These are phyloP conservation scores for Scolanthus callimorphus DNA, from an alignment of 92 coral and sea anemone species.

Conservation along the genomic window DNA sequence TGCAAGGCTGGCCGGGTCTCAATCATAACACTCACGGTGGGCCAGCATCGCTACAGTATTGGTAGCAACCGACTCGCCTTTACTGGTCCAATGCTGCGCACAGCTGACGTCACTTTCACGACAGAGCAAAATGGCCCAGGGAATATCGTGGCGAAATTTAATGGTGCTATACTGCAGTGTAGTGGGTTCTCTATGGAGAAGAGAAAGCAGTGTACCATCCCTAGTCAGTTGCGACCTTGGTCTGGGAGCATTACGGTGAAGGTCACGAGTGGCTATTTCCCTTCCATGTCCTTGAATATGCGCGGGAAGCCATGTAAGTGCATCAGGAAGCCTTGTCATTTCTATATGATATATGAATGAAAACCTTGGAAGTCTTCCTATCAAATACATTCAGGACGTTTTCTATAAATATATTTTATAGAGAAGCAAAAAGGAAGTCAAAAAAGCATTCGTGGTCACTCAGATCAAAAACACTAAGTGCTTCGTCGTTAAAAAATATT, in stretches of 20 bases:
- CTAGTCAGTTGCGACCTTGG: slow-evolving; percentile 41
- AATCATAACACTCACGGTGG: slow-evolving; percentile 14
- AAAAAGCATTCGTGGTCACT: too few relatives aligned
- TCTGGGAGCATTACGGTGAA: slow-evolving; percentile 35
- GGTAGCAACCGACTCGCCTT: slow-evolving; percentile 11
- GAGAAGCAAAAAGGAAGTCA: too few relatives aligned
- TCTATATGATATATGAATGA: too few relatives aligned
- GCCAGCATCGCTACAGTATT: slow-evolving; percentile 11
- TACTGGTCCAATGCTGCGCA: slow-evolving; percentile 32
- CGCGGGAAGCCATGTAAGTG: slow-evolving; percentile 34
- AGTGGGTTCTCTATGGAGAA: slow-evolving; percentile 10
- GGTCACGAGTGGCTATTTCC: slow-evolving; percentile 8
- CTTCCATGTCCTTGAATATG: slow-evolving; percentile 38
- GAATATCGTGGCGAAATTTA: slow-evolving; percentile 30
- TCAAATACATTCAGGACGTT: too few relatives aligned
- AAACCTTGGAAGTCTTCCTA: too few relatives aligned
- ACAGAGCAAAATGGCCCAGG: slow-evolving; percentile 58
- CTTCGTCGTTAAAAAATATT: too few relatives aligned
- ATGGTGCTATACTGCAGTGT: slow-evolving; percentile 35
- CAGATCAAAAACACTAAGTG: too few relatives aligned
- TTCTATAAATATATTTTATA: too few relatives aligned
- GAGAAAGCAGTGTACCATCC: slow-evolving; percentile 31
- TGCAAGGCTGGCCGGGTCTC: slow-evolving; percentile 23
- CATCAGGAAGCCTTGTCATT: background rate
- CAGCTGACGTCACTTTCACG: slow-evolving; percentile 34